phyloP scores from a whole-genome alignment of 2,797 vertebrate genomes.

The Rhabdomys pumilio region DNA sequence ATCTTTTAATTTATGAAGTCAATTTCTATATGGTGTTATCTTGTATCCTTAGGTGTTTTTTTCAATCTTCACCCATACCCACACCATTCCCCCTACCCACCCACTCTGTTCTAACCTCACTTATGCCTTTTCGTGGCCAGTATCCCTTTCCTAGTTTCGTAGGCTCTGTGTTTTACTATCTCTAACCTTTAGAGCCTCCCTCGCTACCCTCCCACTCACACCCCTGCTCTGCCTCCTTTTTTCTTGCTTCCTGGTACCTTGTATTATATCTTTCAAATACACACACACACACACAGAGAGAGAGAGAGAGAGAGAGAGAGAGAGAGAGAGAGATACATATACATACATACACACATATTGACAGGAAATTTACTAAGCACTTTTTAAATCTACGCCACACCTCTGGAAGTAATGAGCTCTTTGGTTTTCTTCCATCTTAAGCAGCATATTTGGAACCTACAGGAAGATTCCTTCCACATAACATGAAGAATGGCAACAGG shows the following conservation, averaged over 20 bases:
- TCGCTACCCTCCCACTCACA: rapidly evolving
- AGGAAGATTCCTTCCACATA: neutral
- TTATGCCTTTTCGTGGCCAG: neutral
- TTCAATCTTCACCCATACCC: neutral
- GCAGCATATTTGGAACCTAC: neutral
- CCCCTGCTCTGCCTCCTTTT: neutral
- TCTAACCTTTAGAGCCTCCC: neutral
- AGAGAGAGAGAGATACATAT: too few relatives aligned
- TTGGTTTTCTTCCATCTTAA: neutral
- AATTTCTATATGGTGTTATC: neutral
- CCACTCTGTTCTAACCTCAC: neutral
- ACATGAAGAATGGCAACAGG: neutral
- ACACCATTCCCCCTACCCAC: too few relatives aligned
- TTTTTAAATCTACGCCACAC: neutral
- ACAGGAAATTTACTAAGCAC: neutral
- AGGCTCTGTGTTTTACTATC: neutral
- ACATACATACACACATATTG: neutral
- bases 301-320: too few relatives aligned
- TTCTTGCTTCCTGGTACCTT: neutral
- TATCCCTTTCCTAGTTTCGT: neutral
- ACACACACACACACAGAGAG: too few relatives aligned
- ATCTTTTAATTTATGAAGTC: neutral
- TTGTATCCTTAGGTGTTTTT: neutral
- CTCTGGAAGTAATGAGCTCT: neutral
- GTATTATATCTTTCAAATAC: neutral